These are phyloP conservation scores for Aphelenchoides bicaudatus DNA, from an alignment of 2,888 invertebrate species.

Conservation along the genomic window DNA sequence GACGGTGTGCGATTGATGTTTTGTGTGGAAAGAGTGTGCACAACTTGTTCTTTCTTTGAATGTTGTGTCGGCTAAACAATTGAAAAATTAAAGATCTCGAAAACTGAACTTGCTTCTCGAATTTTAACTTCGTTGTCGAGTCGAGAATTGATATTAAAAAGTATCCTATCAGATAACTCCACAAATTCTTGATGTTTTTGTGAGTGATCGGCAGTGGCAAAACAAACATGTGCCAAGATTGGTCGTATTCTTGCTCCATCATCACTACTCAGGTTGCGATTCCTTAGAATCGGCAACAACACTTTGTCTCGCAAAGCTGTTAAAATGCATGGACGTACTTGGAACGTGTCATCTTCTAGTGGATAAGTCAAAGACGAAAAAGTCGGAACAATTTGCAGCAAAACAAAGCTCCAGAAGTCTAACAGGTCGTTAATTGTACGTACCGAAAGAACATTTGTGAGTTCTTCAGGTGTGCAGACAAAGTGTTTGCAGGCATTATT, in stretches of 20 bases:
- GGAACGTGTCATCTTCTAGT: slow-evolving; percentile 7
- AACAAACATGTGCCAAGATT: slow-evolving; percentile 9
- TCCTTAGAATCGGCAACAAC: slow-evolving; percentile 9
- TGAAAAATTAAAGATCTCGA: neutral
- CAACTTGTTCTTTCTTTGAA: too few relatives aligned
- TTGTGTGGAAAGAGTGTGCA: too few relatives aligned
- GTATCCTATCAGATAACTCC: neutral
- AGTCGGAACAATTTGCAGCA: slow-evolving; percentile 21
- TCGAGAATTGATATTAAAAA: neutral
- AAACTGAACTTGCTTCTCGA: neutral
- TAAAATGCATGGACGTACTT: slow-evolving; percentile 3
- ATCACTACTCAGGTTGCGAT: neutral
- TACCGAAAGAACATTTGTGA: slow-evolving; percentile 9
- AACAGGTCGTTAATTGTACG: slow-evolving; percentile 4
- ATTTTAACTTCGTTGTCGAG: neutral
- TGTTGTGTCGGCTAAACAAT: neutral
- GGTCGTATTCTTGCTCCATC: neutral
- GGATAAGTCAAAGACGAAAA: slow-evolving; percentile 23
- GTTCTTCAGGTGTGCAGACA: slow-evolving; percentile 25
- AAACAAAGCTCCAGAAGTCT: slow-evolving; percentile 20
- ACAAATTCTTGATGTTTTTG: neutral
- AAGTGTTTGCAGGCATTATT: slow-evolving; percentile 33
- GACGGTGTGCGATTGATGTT: neutral
- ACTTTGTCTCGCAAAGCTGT: slow-evolving; percentile 13
- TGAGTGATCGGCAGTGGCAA: slow-evolving; percentile 10